Evolutionary conservation across 2,797 vertebrate genomes (phyloP), one percentile per base, ranked within the genome.

Genomic region (Kryptolebias ocellatus): DNA sequence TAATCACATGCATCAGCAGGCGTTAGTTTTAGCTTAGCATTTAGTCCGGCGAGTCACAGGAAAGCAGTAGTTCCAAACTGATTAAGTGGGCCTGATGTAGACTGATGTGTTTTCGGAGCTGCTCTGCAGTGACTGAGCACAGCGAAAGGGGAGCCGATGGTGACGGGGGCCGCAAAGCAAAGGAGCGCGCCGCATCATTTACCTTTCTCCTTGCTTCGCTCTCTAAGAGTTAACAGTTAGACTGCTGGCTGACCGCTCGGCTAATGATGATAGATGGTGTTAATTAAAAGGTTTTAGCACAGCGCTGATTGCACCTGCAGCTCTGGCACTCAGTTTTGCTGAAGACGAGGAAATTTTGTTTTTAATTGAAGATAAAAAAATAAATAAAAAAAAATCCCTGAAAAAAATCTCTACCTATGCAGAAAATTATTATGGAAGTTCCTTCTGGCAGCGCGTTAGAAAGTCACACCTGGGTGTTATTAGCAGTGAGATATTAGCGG

Each of bases 211-310:
- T 79, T 2, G 74, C 80, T 72, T 62, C 61, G 77, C 79, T 90
- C 84, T 88, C 80, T 60, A 82, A 90, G 87, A 90, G 90, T 93
- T 94, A 91, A 93, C 89, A 75, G 69, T 77, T 51, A 90, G 89
- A 87, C 85, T 74, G 82, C 72, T 54, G 83, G 81, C 86, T 93
- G 92, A 91, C 92, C 90, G 29, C 91, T 88, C 80, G 85, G 86
- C 92, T 94, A 94, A 95, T 93, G 92, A 93, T 94, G 94, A 94
- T 93, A 83, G 93, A 95, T 94, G 88, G 85, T 76, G 83, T 93
- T 94, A 93, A 94, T 94, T 93, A 94, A 90, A 92, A 89, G 84
- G 85, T 85, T 92, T 94, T 92, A 94, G 87, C 87, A 88, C 85
- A 76, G 85, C 45, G 11, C 89, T 91, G 92, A 93, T 92, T 89